Evolutionary conservation across 2,888 invertebrate species (phyloP).

Genomic region (Nephrotoma appendiculata): DNA sequence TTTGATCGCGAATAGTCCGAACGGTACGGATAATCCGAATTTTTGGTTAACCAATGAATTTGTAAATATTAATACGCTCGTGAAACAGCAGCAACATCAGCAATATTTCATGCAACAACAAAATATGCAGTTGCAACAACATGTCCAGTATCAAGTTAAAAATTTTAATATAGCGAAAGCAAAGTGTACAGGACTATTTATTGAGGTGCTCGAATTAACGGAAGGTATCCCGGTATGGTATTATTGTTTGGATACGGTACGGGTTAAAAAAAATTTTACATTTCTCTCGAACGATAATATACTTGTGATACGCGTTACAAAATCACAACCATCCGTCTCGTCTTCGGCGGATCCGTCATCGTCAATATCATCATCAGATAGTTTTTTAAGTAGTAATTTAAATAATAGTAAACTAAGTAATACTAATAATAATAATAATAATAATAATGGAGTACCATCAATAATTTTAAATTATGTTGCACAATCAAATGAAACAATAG

Average conservation of each 20-base stretch:
- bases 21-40: background rate
- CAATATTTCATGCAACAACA: background rate
- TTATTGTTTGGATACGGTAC: background rate
- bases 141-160: background rate
- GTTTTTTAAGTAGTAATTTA: background rate
- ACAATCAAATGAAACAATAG: conserved; percentile 43
- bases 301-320: conserved; percentile 17
- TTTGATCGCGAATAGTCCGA: conserved; percentile 31
- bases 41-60: background rate
- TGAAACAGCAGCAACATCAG: background rate
- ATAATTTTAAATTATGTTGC: conserved; percentile 49
- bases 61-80: background rate
- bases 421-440: background rate
- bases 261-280: conserved; percentile 17
- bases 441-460: conserved; percentile 32
- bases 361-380: background rate
- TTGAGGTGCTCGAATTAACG: conserved; percentile 3
- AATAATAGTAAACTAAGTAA: background rate
- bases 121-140: background rate
- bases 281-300: conserved; percentile 21
- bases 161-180: background rate
- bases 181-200: conserved; percentile 5
- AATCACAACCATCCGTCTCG: background rate
- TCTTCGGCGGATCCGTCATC: background rate
- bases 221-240: background rate